Conservation (phyloP, 2,888 invertebrate species). For the Ecliptopera silaceata region DNA sequence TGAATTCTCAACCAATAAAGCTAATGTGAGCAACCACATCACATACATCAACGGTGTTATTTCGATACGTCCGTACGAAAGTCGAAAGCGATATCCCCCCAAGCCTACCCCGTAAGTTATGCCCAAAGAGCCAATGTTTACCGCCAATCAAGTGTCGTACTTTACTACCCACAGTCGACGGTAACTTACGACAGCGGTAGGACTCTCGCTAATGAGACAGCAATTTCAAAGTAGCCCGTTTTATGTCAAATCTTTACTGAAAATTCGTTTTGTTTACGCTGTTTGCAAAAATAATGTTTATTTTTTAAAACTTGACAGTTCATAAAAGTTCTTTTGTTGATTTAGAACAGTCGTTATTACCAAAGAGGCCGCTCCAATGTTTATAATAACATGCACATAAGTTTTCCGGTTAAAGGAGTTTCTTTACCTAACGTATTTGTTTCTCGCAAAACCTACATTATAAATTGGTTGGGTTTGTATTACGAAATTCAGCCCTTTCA, state of each 20-base stretch:
- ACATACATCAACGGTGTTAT: constrained; percentile 21
- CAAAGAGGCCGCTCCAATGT: constrained; percentile 23
- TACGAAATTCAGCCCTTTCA: constrained; percentile 21
- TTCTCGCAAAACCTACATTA: constrained; percentile 17
- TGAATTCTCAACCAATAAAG: constrained; percentile 11
- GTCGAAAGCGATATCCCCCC: constrained; percentile 27
- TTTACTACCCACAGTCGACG: constrained; percentile 66
- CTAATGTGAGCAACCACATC: constrained; percentile 14
- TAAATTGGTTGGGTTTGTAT: constrained; percentile 24
- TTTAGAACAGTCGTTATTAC: constrained; percentile 14
- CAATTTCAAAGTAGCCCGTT: constrained; percentile 53
- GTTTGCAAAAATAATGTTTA: constrained; percentile 13
- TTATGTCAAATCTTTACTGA: constrained; percentile 62
- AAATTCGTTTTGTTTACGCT: constrained; percentile 35
- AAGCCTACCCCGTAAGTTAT: constrained; percentile 34
- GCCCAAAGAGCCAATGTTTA: constrained; percentile 49
- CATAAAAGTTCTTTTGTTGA: constrained; percentile 18
- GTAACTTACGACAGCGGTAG: constrained; percentile 74
- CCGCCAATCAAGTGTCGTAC: constrained; percentile 70
- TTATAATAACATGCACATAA: constrained; percentile 9
- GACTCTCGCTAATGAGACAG: constrained; percentile 74
- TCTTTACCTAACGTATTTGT: constrained; percentile 4
- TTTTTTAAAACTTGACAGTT: constrained; percentile 22
- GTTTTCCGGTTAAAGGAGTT: constrained; percentile 18
- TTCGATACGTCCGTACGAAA: constrained; percentile 20